A percentile compares a stretch with the other conserved stretches of the same genome.
These are phyloP conservation scores for Agelastica alni DNA, from an alignment of 2,888 invertebrate genomes.

Conservation along the genomic window DNA sequence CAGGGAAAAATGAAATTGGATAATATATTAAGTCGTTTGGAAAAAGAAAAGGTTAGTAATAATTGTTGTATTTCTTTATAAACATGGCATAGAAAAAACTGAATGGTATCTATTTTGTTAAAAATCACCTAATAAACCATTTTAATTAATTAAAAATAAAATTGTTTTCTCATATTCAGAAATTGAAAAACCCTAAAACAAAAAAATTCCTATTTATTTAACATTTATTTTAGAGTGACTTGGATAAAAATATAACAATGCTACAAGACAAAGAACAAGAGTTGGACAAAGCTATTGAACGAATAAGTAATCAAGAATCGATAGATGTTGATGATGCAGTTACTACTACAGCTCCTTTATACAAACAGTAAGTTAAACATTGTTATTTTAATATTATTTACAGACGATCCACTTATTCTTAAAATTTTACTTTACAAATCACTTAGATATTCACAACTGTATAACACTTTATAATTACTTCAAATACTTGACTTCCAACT, in stretches of 20 bases:
- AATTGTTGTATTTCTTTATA: conserved; percentile 2
- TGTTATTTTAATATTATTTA: neutral
- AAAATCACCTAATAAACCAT: too few relatives aligned
- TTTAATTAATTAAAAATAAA: too few relatives aligned
- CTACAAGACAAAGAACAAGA: conserved; percentile 88
- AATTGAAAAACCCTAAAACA: too few relatives aligned
- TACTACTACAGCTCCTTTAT: conserved; percentile 92
- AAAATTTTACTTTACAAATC: too few relatives aligned
- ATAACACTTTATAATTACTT: too few relatives aligned
- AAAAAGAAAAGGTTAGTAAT: conserved; percentile 67
- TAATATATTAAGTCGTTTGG: conserved; percentile 74
- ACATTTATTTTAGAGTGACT: conserved; percentile 70
- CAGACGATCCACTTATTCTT: too few relatives aligned
- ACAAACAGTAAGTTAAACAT: conserved; percentile 78
- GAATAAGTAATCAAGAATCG: conserved; percentile 76
- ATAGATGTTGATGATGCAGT: conserved; percentile 96
- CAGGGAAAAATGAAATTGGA: conserved; percentile 84
- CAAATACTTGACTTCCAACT: too few relatives aligned
- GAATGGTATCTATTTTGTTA: too few relatives aligned
- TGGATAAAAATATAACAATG: conserved; percentile 82
- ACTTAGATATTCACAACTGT: too few relatives aligned
- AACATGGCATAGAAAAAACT: neutral
- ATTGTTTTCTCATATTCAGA: too few relatives aligned
- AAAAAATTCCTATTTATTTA: too few relatives aligned
- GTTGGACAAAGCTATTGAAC: conserved; percentile 77